These are phyloP conservation scores for Matsumurasca onukii DNA, from an alignment of 1,140 invertebrate species.

Conservation along the genomic window DNA sequence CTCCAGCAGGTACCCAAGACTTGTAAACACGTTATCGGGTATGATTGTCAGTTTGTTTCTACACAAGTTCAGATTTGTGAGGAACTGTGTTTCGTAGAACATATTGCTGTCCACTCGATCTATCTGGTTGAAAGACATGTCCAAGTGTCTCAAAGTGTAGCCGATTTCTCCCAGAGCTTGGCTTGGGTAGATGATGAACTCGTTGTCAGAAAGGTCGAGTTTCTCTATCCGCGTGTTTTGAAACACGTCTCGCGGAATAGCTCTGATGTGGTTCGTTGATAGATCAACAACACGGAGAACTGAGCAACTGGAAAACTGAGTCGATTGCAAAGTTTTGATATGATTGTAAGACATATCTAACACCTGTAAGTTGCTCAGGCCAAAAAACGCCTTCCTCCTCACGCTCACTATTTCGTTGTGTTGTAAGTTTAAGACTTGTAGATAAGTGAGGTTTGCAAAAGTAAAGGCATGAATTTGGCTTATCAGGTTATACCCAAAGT, in stretches of 20 bases:
- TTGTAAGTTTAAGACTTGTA: constrained; percentile 73
- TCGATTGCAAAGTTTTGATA: constrained; percentile 72
- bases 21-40: constrained; percentile 86
- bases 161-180: constrained; percentile 71
- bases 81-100: constrained; percentile 76
- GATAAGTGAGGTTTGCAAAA: constrained; percentile 64
- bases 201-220: constrained; percentile 77
- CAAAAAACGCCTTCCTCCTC: constrained; percentile 71
- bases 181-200: constrained; percentile 71
- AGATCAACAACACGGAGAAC: constrained; percentile 75
- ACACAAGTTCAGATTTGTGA: constrained; percentile 76
- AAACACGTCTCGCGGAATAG: constrained; percentile 76
- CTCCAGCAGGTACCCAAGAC: constrained; percentile 71
- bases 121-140: constrained; percentile 76
- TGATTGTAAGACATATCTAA: constrained; percentile 78
- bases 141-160: constrained; percentile 70
- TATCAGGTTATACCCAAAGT: constrained; percentile 74
- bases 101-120: constrained; percentile 86
- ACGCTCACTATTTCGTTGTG: constrained; percentile 73
- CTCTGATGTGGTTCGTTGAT: constrained; percentile 71
- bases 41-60: constrained; percentile 80
- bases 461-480: constrained; percentile 65
- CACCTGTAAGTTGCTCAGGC: constrained; percentile 69
- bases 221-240: constrained; percentile 76
- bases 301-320: constrained; percentile 77